Conservation (phyloP, 2,888 invertebrate species). For the Leptinotarsa juncta region DNA sequence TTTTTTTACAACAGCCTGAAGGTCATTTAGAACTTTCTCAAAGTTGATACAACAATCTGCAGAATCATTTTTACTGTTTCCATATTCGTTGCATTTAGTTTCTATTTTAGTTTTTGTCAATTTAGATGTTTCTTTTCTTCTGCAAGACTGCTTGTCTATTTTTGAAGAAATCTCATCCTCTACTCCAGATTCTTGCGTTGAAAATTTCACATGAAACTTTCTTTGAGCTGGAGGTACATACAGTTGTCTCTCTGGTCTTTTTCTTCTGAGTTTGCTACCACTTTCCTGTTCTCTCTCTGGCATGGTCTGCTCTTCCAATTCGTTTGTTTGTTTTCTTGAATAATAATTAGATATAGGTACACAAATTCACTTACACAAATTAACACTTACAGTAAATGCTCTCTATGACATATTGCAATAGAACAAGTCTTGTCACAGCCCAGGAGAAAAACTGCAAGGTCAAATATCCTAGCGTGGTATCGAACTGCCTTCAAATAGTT, state of each 20-base stretch:
- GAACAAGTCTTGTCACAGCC: conserved; percentile 48
- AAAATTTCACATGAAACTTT: conserved; percentile 39
- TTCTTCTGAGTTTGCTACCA: conserved; percentile 46
- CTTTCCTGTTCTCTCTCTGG: conserved; percentile 38
- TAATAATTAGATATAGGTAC: conserved; percentile 11
- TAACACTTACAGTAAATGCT: conserved; percentile 54
- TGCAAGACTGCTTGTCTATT: conserved; percentile 23
- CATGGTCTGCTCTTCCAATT: conserved; percentile 41
- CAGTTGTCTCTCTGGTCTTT: conserved; percentile 61
- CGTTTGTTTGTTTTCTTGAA: conserved; percentile 33
- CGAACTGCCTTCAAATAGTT: conserved; percentile 59
- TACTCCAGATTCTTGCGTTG: conserved; percentile 33
- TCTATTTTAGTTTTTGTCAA: conserved; percentile 18
- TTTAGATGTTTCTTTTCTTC: conserved; percentile 24
- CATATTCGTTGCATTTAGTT: neutral
- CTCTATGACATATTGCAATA: conserved; percentile 55
- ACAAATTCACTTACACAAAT: conserved; percentile 1
- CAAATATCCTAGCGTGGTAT: conserved; percentile 58
- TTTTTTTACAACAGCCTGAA: conserved; percentile 4
- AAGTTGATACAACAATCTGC: conserved; percentile 9
- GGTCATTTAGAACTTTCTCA: conserved; percentile 3
- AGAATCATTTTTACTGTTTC: conserved; percentile 21
- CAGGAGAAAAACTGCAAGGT: conserved; percentile 53
- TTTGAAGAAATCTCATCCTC: conserved; percentile 30
- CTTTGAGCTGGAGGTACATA: conserved; percentile 64